Base-by-base conservation (phyloP, 2,888 invertebrate genomes). In the Flexamia atlantica region DNA sequence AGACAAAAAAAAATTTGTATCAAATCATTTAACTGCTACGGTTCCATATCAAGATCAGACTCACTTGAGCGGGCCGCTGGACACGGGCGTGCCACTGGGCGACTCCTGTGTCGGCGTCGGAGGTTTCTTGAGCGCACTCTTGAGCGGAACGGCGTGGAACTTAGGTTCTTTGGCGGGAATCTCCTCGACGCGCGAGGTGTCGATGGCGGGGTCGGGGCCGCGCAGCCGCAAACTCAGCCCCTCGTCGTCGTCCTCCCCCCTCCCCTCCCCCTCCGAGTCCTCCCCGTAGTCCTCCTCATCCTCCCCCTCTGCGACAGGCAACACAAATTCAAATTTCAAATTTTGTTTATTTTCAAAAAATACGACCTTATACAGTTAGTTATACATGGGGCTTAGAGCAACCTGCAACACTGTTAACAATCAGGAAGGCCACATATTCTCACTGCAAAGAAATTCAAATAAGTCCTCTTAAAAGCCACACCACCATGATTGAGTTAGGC, bases 121-220 rank as follows among this genome's bases (percentile, higher is more conserved):
- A 87, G 93, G 93, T 90, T 97, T 97, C 92, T 98, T 98, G 87
- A 98, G 92, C 87, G 97, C 98, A 81, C 97, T 97, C 91, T 98
- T 98, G 85, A 97, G 93, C 87, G 97, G 97, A 92, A 97, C 94
- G 87, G 97, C 97, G 91, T 97, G 95, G 91, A 97, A 95, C 89
- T 95, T 95, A 60, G 97, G 97, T 92, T 97, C 97, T 91, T 97
- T 97, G 84, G 97, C 97, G 87, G 97, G 97, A 88, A 97, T 97
- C 91, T 97, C 97, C 90, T 97, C 97, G 85, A 97, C 95, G 87
- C 96, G 93, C 84, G 94, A 94, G 84, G 96, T 97, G 90, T 97
- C 97, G 88, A 95, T 94, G 87, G 92, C 90, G 40, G 94, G 94
- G 89, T 94, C 93, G 57, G 93, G 93, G 88, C 93, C 94, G 87